A percentile compares a stretch with the other conserved stretches of the same genome.
phyloP scores from a whole-genome alignment of 2,888 invertebrate genomes.

The Oligia fasciuncula region DNA sequence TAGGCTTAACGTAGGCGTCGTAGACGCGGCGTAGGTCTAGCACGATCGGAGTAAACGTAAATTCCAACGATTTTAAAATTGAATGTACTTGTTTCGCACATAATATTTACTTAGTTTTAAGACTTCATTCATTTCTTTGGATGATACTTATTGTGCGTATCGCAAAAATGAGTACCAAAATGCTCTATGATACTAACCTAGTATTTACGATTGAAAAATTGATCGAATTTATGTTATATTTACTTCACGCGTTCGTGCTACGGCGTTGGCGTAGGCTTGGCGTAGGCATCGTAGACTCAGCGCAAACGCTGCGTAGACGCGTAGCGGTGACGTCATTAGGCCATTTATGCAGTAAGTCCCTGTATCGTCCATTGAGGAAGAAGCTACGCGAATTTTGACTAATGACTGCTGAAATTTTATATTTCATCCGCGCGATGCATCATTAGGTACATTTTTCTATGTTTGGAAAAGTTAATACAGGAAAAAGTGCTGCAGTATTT shows the following conservation, averaged over 20 bases:
- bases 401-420: background rate
- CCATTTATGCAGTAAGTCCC: background rate
- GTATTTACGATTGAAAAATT: background rate
- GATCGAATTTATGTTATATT: too few relatives aligned
- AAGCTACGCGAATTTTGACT: background rate
- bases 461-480: background rate
- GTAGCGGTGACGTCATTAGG: background rate
- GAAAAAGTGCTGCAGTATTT: constrained; percentile 7
- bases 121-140: background rate
- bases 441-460: background rate
- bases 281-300: background rate
- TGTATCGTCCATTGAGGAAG: background rate
- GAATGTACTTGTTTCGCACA: background rate
- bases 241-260: background rate
- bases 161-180: background rate
- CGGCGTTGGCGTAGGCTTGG: too few relatives aligned
- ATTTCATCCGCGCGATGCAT: background rate
- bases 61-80: background rate
- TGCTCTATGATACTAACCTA: background rate
- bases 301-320: background rate
- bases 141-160: background rate
- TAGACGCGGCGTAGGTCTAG: background rate
- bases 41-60: too few relatives aligned
- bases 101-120: too few relatives aligned
- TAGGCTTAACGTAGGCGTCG: background rate